Conservation (phyloP, 1,140 invertebrate species). For the Homalodisca vitripennis region DNA sequence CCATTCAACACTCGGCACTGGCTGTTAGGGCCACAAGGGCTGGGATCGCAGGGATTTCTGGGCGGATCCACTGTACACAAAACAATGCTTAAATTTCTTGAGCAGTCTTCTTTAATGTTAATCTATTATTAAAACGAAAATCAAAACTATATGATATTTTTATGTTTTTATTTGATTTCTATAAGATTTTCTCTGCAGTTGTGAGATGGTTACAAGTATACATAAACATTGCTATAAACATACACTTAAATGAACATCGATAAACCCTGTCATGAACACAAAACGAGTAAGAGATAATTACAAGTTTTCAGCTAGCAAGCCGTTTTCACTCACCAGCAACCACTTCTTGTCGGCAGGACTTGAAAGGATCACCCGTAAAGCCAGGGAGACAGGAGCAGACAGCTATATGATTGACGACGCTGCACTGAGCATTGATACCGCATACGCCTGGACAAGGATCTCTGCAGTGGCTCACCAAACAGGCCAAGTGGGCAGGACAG, state of each 20-base stretch:
- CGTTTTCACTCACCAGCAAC: background rate
- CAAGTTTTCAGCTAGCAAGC: no score
- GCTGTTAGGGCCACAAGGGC: conserved; percentile 79
- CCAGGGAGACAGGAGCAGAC: conserved; percentile 74
- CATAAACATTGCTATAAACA: no score
- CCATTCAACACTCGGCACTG: conserved; percentile 68
- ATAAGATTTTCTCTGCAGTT: no score
- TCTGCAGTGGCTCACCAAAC: conserved; percentile 79
- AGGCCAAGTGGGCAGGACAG: conserved; percentile 74
- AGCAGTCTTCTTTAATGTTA: no score
- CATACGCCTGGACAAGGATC: conserved; percentile 85
- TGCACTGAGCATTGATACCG: conserved; percentile 73
- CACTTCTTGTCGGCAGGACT: conserved; percentile 59
- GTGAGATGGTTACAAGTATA: no score
- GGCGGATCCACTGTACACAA: conserved; percentile 47
- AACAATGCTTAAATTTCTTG: conserved; percentile 39
- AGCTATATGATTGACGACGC: conserved; percentile 77
- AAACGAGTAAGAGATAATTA: no score
- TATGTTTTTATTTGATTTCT: no score
- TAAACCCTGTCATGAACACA: no score
- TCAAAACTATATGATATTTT: no score
- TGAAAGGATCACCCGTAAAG: conserved; percentile 78
- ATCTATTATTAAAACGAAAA: no score
- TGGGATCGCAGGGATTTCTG: conserved; percentile 71
- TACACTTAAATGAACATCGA: no score